Percentiles rank a stretch among this genome's conserved stretches.
phyloP scores from a whole-genome alignment of 2,888 invertebrate genomes.

The Ophion costatus region DNA sequence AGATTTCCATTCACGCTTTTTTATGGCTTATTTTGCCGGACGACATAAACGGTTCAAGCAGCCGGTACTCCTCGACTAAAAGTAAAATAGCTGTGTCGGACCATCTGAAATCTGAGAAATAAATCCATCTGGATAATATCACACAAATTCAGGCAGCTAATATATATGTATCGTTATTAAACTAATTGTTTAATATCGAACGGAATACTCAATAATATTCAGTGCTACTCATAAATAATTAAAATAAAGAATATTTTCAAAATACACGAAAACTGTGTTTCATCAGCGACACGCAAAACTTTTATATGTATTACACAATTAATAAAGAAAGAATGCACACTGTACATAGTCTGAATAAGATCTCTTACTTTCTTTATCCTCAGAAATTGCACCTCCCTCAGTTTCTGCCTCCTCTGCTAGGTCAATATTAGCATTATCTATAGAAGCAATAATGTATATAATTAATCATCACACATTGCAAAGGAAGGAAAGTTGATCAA shows the following conservation, averaged over 20 bases:
- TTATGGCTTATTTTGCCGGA: conserved; percentile 50
- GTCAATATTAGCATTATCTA: conserved; percentile 21
- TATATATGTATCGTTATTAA: conserved; percentile 16
- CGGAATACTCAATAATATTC: conserved; percentile 21
- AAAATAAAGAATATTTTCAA: conserved; percentile 24
- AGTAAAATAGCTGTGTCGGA: conserved; percentile 38
- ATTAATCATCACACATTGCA: conserved; percentile 33
- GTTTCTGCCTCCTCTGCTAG: conserved; percentile 18
- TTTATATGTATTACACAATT: conserved; percentile 25
- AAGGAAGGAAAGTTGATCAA: conserved; percentile 20
- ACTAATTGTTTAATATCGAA: too few relatives aligned
- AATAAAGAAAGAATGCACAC: conserved; percentile 25
- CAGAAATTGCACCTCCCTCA: conserved; percentile 22
- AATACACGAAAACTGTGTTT: conserved; percentile 16
- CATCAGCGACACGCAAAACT: conserved; percentile 15
- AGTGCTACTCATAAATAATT: conserved; percentile 14
- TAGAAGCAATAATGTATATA: conserved; percentile 24
- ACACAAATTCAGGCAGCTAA: conserved; percentile 14
- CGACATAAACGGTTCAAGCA: conserved; percentile 19
- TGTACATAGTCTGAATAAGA: conserved; percentile 18
- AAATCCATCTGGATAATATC: conserved; percentile 18
- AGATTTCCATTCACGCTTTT: conserved; percentile 20
- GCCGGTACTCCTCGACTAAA: conserved; percentile 45
- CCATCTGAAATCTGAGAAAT: conserved; percentile 46
- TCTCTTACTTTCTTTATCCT: conserved; percentile 24